Percentiles rank a stretch among this genome's conserved stretches.
These are phyloP conservation scores for Lepidocolaptes lacrymiger DNA, from an alignment of 2,797 vertebrate genomes.

Conservation along the genomic window DNA sequence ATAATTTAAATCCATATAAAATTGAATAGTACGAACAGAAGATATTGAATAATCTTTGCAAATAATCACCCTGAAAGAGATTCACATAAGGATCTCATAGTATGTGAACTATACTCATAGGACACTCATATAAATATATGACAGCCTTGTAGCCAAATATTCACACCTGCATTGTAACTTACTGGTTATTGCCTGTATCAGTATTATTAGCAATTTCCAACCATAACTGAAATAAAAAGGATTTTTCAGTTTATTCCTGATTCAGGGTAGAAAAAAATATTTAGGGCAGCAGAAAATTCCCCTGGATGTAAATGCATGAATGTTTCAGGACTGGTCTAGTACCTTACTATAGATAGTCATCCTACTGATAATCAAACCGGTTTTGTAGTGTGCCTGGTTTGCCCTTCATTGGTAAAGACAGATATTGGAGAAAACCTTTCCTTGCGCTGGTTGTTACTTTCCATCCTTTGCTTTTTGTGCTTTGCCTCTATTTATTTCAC, in stretches of 20 bases:
- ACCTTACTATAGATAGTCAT: not conserved
- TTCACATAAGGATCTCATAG: not conserved
- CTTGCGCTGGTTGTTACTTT: not conserved
- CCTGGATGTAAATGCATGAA: not conserved
- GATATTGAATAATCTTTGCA: constrained; percentile 1
- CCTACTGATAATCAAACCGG: not conserved
- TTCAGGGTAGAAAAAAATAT: not conserved
- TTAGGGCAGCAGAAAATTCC: not conserved
- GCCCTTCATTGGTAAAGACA: not conserved
- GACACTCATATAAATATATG: not conserved
- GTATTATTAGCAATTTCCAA: not conserved
- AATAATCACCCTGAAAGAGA: not conserved
- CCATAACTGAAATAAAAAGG: not conserved
- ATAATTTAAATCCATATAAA: constrained; percentile 29
- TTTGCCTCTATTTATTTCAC: not conserved
- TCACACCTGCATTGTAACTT: not conserved
- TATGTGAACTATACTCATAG: not conserved
- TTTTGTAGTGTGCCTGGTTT: not conserved
- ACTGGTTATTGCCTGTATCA: not conserved
- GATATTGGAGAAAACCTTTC: not conserved
- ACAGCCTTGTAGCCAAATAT: not conserved
- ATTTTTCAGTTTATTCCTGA: not conserved
- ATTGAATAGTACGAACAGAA: not conserved
- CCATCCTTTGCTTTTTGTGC: not conserved
- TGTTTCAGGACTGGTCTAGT: not conserved